Evolutionary conservation across 2,113 vertebrate species (phyloP), one percentile per base, ranked within the genome.

Genomic region (Sorex araneus): DNA sequence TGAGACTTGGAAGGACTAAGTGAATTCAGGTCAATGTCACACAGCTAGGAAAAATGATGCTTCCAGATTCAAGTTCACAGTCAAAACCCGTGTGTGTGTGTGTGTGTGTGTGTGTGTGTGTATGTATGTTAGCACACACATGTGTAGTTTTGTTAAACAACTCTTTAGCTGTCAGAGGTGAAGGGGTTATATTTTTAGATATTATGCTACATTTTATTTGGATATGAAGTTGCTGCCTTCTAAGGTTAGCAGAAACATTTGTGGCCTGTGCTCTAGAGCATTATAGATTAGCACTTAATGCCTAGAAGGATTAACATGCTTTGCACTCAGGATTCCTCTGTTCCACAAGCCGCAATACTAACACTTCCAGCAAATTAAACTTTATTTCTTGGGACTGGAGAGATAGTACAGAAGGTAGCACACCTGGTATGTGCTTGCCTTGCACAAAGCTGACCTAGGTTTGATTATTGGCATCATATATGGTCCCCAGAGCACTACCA

Each of bases 131-230:
- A 40, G 40, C 40, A 40, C 7, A 7, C 40, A 40, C 40, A 40
- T 50, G 47, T 50, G 47, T 50, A 50, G 47, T 50, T 74, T 75
- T 90, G 34, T 28, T 77, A 0, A 90, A 18, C 6, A 76, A 76
- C 28, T 57, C 82, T 57, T 64, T 79, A 50, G 66, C 40, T 76
- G 0, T 36, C 63, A 74, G 45, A 12, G 3, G 11, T 83, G 1
- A 60, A 64, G 34, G 74, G 64, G 11, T 32, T 89, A 27, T 50
- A 89, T 80, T 93, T 91, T 34, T 64, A 74, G 87, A 81, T n/a
- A 66, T 8, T 50, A 9, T 43, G 54, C n/a, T 66, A n/a, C 45
- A 69, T 87, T 90, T 6, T 87, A 78, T 76, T 80, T 57, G 23
- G 15, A 64, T 78, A 3, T 28, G 19, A 70, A 81, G 6, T 76